A percentile compares a stretch with the other conserved stretches of the same genome.
Evolutionary conservation across 2,113 vertebrate genomes (phyloP).

Genomic region (Corythornis vintsioides): DNA sequence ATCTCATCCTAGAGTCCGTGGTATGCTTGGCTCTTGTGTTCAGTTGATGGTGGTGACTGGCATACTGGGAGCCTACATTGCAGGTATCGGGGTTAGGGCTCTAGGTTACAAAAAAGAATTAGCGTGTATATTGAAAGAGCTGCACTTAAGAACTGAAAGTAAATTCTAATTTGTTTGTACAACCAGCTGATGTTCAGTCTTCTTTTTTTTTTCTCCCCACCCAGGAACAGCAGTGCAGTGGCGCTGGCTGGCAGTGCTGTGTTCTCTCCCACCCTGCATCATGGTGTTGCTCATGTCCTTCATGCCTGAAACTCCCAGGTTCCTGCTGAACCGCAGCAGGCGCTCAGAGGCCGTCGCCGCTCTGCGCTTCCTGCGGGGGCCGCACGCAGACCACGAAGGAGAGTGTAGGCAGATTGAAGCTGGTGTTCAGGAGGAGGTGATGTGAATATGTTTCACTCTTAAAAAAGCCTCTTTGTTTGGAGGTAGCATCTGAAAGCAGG

Average conservation of each 20-base stretch:
- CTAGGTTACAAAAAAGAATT: neutral
- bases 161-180: neutral
- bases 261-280: constrained; percentile 81
- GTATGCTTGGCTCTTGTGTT: constrained; percentile 88
- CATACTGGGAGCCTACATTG: constrained; percentile 89
- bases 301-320: constrained; percentile 92
- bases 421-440: constrained; percentile 78
- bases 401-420: constrained; percentile 81
- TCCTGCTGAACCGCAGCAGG: constrained; percentile 81
- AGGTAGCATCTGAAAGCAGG: neutral
- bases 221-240: constrained; percentile 83
- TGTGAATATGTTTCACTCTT: neutral
- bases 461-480: neutral
- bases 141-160: neutral
- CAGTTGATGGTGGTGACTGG: constrained; percentile 94
- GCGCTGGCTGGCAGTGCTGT: constrained; percentile 90
- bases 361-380: constrained; percentile 86
- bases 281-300: constrained; percentile 87
- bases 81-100: constrained; percentile 74
- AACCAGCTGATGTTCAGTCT: neutral
- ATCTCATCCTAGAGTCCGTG: constrained; percentile 86
- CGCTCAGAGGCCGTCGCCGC: constrained; percentile 81
- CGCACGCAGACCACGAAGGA: constrained; percentile 76
- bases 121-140: neutral
- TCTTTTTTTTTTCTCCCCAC: neutral